These are phyloP conservation scores for Drosophila lini DNA, from an alignment of 1,140 invertebrate genomes.

Conservation along the genomic window DNA sequence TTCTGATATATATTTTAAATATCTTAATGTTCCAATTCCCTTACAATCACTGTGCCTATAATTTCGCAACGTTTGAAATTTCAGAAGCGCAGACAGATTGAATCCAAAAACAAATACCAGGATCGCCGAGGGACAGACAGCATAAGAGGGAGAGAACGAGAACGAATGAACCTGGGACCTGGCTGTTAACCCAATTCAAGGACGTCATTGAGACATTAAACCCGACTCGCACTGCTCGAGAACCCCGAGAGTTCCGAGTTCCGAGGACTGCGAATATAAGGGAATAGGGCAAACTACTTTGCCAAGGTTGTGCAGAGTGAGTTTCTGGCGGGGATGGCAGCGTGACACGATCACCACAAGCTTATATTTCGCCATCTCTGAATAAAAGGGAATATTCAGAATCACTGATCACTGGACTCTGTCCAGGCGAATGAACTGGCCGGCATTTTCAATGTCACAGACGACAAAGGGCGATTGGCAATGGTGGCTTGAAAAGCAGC, in stretches of 20 bases:
- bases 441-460: slow-evolving; percentile 78
- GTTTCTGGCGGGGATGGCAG: slow-evolving; percentile 8
- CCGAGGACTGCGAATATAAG: slow-evolving; percentile 66
- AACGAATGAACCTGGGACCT: slow-evolving; percentile 63
- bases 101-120: slow-evolving; percentile 56
- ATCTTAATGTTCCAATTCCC: not conserved
- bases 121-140: slow-evolving; percentile 51
- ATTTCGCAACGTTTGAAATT: slow-evolving; percentile 73
- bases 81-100: slow-evolving; percentile 75
- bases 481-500: slow-evolving; percentile 14
- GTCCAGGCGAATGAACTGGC: slow-evolving; percentile 73
- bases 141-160: slow-evolving; percentile 13
- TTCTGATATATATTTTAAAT: not conserved
- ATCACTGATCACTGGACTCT: slow-evolving; percentile 45
- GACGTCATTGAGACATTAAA: slow-evolving; percentile 84
- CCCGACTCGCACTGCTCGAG: slow-evolving; percentile 40
- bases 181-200: slow-evolving; percentile 84
- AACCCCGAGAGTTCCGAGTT: slow-evolving; percentile 14
- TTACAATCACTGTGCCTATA: slow-evolving; percentile 11
- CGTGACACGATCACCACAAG: slow-evolving; percentile 32
- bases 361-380: slow-evolving; percentile 2
- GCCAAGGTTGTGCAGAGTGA: slow-evolving; percentile 66
- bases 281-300: slow-evolving; percentile 84
- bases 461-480: slow-evolving; percentile 45
- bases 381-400: not conserved